Base-by-base conservation (phyloP, 2,113 vertebrate species). In the Embiotoca jacksoni region DNA sequence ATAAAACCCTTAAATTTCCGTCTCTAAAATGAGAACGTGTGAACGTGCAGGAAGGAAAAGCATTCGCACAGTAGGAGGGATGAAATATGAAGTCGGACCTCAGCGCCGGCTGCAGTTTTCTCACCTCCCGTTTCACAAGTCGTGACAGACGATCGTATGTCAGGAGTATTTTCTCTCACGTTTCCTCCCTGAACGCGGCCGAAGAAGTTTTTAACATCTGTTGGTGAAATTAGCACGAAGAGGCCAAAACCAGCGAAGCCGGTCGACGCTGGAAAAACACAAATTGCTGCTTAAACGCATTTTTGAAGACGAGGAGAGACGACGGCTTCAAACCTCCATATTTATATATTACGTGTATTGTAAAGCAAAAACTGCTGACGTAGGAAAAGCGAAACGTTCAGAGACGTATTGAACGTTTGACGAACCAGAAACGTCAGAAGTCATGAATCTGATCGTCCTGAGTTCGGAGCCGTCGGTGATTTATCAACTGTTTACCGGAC, bases 141-240 rank as follows among this genome's bases (percentile, higher is more conserved):
- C 41, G 68, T 66, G 80, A 81, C 70, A 66, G 68, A 78, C 70
- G 15, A 58, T 46, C 13, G 32, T 13, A 32, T 55, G 53, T 32
- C 37, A 23, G 10, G 41, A 56, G 59, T 53, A 13, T 53, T 61
- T 88, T 75, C 58, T 47, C 47, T 71, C 72, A 79, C 75, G 64
- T 77, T 64, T 81, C 81, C 69, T 77, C 60, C 66, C 6, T 31
- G 7, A 56, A 9, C 16, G 31, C 14, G 50, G 63, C 70, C 72
- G 57, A 82, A 71, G 74, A 23, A 23, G 23, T 23, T 23, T 77
- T 47, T 37, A 74, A 78, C 85, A 84, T 80, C 84, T 90, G 81
- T 7, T 65, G 56, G 11, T 37, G 44, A 74, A 83, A 78, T 81
- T 50, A 66, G 52, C 31, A 2, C 10, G 13, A 54, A 30, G 37